Evolutionary conservation across 2,797 vertebrate species (phyloP), one percentile per base, ranked within the genome.

Genomic region (Xyrichtys novacula): DNA sequence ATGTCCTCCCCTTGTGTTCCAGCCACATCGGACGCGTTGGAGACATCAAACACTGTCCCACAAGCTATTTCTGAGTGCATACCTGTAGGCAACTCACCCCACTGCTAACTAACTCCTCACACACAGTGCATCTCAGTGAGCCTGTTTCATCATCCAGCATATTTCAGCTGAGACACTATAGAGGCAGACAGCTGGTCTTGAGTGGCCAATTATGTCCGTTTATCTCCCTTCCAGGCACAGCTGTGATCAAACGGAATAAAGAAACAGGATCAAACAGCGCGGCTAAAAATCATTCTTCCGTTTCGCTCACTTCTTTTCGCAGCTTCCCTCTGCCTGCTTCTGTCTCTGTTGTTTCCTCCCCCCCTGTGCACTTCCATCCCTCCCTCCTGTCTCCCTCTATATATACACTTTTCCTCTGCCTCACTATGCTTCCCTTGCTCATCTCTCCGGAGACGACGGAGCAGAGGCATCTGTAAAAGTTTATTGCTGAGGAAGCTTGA

Each of bases 201-300:
- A 91, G 91, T 91, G 90, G 88, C 90, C 91, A 91, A 91, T 92
- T 91, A 91, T 76, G 85, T 91, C 89, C 90, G 79, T 91, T 92
- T 92, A 91, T 90, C 91, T 91, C 83, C 73, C 89, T 91, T 84
- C 80, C 84, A 91, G 90, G 88, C 91, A 65, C 89, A 87, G 90
- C 88, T 89, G 90, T 80, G 88, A 92, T 92, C 90, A 92, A 88
- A 92, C 82, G 22, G 88, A 89, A 89, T 89, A 80, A 86, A 88
- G 87, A 89, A 91, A 86, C 85, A 85, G 85, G 88, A 90, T 91
- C 88, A 91, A 91, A 86, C 87, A 85, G 83, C 64, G 36, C 50
- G 62, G 80, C 71, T 73, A 67, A 83, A 64, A 88, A 87, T 82
- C 81, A 64, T 69, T 88, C 89, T 89, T 91, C 85, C 88, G 80